A percentile compares a stretch with the other conserved stretches of the same genome.
Evolutionary conservation across 2,888 invertebrate species (phyloP).

Genomic region (Acronicta alni): DNA sequence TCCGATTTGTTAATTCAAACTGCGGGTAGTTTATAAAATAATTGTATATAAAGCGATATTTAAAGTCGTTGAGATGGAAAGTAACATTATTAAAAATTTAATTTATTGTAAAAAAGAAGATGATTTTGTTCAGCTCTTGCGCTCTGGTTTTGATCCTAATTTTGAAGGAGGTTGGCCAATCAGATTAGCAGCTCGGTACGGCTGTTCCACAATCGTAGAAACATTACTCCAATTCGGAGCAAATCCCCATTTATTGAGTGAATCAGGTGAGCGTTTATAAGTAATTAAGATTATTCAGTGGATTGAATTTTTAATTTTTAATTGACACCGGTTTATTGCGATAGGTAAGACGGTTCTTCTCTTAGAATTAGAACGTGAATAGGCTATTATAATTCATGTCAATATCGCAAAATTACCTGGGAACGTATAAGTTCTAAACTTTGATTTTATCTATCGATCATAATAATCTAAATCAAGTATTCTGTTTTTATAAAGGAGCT

Average conservation of each 20-base stretch:
- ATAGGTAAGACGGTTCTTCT: too few relatives aligned
- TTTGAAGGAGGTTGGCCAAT: constrained; percentile 83
- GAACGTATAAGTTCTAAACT: too few relatives aligned
- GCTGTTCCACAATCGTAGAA: constrained; percentile 73
- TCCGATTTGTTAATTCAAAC: background rate
- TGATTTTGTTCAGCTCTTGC: constrained; percentile 71
- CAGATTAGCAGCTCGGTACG: constrained; percentile 79
- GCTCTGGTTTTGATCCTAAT: constrained; percentile 79
- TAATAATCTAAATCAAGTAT: too few relatives aligned
- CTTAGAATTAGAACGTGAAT: too few relatives aligned
- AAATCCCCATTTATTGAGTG: constrained; percentile 80
- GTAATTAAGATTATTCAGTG: background rate
- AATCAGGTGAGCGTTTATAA: constrained; percentile 72
- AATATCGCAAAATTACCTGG: too few relatives aligned
- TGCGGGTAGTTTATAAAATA: constrained; percentile 17
- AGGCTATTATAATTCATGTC: too few relatives aligned
- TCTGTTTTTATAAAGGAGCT: constrained; percentile 69
- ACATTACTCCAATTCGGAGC: constrained; percentile 78
- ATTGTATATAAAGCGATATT: constrained; percentile 13
- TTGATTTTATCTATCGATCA: too few relatives aligned
- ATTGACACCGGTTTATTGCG: too few relatives aligned
- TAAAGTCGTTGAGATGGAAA: constrained; percentile 63
- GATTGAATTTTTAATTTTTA: too few relatives aligned
- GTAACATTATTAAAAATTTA: constrained; percentile 64
- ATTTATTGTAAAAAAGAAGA: constrained; percentile 71